Base-by-base conservation (phyloP, 37 sponge, comb jelly and placozoan species). In the Cladorhizidae sp. region DNA sequence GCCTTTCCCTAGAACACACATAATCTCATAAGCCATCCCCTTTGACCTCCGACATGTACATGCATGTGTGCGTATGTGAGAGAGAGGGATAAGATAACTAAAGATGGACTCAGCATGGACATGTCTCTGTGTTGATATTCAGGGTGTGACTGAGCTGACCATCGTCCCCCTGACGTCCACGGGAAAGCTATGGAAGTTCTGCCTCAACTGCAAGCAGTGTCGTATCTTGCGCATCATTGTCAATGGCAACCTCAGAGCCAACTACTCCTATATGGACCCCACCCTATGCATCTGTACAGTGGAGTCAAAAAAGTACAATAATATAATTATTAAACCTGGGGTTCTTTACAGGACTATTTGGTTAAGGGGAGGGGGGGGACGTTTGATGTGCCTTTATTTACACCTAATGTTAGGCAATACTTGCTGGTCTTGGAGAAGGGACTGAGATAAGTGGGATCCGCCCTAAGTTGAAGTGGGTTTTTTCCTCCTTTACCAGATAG, bases 161-260 rank as follows among this genome's bases (percentile, higher is more conserved):
- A 40, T 92, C 18, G 76, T 74, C 1, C 88, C 92, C 17, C 67
- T 76, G 58, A 83, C 91, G 21, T 28, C 49, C 41, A 86, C 80
- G 0, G 87, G 83, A 0, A 87, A 87, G 77, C 61, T 92, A 25
- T 85, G 77, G 88, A 84, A 73, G 49, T 32, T 92, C 17, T 56
- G 72, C 37, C 82, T 92, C 61, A 92, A 92, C 81, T 92, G 92
- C 56, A 92, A 87, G 49, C 92, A 92, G 59, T 87, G 92, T 70
- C 84, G 88, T 54, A 87, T 89, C 29, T 64, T 92, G 22, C 29
- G 75, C 3, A 76, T 92, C 28, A 65, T 81, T 25, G 80, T 92
- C 26, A 84, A 92, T 64, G 74, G 57, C 12, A 33, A 20, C 8
- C 63, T 76, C 50, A 80, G 70, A 17, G 92, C 80, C 11, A 84